Percentiles rank a stretch among this genome's conserved stretches.
Evolutionary conservation across 2,888 invertebrate species (phyloP).

Genomic region (Pherbina coryleti): DNA sequence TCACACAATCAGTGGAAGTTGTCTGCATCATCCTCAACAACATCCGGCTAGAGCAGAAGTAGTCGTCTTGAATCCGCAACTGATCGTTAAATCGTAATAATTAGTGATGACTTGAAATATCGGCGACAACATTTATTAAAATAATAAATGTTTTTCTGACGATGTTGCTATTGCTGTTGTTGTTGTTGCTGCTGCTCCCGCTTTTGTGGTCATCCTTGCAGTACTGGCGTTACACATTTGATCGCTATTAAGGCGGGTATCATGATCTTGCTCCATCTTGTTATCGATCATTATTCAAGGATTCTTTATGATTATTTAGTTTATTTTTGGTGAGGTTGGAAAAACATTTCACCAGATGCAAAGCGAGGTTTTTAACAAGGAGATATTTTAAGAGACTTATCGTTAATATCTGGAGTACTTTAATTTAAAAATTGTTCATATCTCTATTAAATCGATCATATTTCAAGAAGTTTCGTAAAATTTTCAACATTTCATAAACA

Average conservation of each 20-base stretch:
- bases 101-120: slow-evolving; percentile 29
- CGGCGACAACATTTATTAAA: slow-evolving; percentile 56
- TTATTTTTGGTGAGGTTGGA: background rate
- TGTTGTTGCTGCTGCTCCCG: slow-evolving; percentile 46
- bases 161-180: slow-evolving; percentile 54
- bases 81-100: slow-evolving; percentile 35
- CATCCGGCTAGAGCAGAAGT: background rate
- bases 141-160: slow-evolving; percentile 52
- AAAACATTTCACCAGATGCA: background rate
- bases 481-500: too few species aligned
- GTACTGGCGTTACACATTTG: background rate
- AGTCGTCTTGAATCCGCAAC: background rate
- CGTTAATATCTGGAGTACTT: too few species aligned
- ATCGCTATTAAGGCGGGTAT: background rate
- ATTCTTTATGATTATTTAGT: background rate
- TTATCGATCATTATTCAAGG: background rate
- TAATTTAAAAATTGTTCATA: too few species aligned
- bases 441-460: too few species aligned
- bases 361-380: too few species aligned
- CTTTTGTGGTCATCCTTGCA: background rate
- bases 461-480: too few species aligned
- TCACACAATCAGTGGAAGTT: slow-evolving; percentile 44
- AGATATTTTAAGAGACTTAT: too few species aligned
- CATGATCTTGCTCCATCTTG: background rate
- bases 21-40: background rate